Evolutionary conservation across 2,888 invertebrate species (phyloP).

Genomic region (Morinoia aosen): DNA sequence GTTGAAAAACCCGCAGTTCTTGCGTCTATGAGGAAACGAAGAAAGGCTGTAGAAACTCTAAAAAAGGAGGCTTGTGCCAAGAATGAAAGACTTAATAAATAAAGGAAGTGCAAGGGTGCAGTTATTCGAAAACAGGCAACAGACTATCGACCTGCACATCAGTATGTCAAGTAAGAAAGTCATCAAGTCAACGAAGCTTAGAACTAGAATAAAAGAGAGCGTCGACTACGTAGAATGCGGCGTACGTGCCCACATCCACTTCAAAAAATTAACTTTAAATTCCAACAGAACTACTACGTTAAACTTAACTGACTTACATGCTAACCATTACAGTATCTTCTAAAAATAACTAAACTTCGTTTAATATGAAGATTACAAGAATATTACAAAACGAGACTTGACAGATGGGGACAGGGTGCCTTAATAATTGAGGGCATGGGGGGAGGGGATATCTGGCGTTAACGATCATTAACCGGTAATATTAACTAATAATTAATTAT

Average conservation of each 20-base stretch:
- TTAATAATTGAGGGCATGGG: not conserved
- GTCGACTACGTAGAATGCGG: not conserved
- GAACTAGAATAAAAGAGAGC: not conserved
- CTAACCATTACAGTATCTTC: slow-evolving; percentile 47
- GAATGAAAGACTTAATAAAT: not conserved
- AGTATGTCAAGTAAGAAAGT: not conserved
- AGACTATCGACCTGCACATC: not conserved
- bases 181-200: not conserved
- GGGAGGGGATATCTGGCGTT: not conserved
- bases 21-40: not conserved
- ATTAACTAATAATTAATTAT: not conserved
- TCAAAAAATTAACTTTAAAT: not conserved
- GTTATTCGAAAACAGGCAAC: not conserved
- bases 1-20: not conserved
- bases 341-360: slow-evolving; percentile 12
- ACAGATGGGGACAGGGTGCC: not conserved
- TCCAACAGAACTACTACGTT: not conserved
- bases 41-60: not conserved
- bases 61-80: not conserved
- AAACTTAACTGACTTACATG: slow-evolving; percentile 50
- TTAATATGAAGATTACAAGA: slow-evolving; percentile 28
- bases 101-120: not conserved
- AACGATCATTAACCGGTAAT: not conserved
- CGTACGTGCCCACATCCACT: not conserved
- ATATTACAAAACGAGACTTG: slow-evolving; percentile 37